Evolutionary conservation across 2,888 invertebrate genomes (phyloP), one percentile per base, ranked within the genome.

Genomic region (Leuctra nigra): DNA sequence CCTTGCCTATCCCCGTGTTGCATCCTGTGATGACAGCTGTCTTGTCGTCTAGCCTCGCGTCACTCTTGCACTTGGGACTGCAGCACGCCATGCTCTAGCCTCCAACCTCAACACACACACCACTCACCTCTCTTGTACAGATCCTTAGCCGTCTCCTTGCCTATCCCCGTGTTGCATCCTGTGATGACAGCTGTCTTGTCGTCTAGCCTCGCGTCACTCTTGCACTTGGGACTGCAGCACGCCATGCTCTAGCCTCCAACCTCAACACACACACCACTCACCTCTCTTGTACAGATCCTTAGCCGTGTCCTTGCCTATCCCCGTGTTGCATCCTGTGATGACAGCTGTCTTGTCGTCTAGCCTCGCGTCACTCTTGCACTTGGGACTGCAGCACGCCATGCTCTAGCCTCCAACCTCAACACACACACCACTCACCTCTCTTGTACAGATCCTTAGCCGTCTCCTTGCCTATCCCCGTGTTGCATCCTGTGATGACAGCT

Each of bases 181-280:
- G 78, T 78, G 2, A 78, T 69, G 4, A 78, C 67, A 2, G 72
- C 74, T 41, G 74, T 70, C 64, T 70, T 60, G 62, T 80, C 72
- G 69, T 75, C 71, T 4, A 63, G 57, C 0, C 63, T 59, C 16
- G 56, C 59, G 23, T 56, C 55, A 53, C 60, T 62, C 1, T 25
- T 9, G 50, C 62, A 60, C 23, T 52, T 55, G 9, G 46, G 54
- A 39, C 54, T 52, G 29, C 52, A 58, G 22, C 54, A 46, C 41
- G 22, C n/a, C 44, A 44, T n/a, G n/a, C n/a, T n/a, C n/a, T n/a
- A n/a, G n/a, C n/a, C n/a, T n/a, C n/a, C n/a, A n/a, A n/a, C n/a
- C n/a, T n/a, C 13, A 16, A 13, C 9, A n/a, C n/a, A n/a, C n/a
- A n/a, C n/a, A n/a, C 20, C 1, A 50, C 61, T 66, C 64, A 74